phyloP scores from a whole-genome alignment of 2,888 invertebrate species.

The Papilio protenor region DNA sequence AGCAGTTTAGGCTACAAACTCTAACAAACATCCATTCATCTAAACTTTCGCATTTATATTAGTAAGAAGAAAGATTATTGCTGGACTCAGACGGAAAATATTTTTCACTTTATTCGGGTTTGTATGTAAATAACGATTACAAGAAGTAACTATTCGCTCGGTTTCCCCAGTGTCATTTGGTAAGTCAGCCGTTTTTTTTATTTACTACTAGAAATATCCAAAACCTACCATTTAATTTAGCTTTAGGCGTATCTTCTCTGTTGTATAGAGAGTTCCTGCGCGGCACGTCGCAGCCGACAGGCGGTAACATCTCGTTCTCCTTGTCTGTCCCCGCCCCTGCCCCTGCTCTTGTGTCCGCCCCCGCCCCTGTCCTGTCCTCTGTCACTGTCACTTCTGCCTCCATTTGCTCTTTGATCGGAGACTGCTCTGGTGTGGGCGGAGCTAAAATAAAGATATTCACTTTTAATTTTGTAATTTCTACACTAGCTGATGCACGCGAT shows the following conservation, averaged over 20 bases:
- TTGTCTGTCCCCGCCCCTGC: constrained; percentile 54
- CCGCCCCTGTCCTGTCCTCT: not conserved
- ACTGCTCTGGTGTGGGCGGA: constrained; percentile 56
- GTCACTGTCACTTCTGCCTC: constrained; percentile 11
- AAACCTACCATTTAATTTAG: constrained; percentile 49
- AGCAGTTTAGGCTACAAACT: too few species aligned
- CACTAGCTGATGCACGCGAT: too few species aligned
- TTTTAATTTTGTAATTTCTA: constrained; percentile 14
- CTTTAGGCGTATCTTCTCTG: constrained; percentile 64
- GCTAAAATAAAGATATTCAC: constrained; percentile 50
- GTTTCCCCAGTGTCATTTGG: too few species aligned
- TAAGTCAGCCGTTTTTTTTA: too few species aligned
- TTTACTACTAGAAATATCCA: not conserved
- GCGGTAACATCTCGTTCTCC: constrained; percentile 71
- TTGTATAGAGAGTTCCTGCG: constrained; percentile 55
- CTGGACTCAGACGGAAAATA: too few species aligned
- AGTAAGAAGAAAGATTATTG: too few species aligned
- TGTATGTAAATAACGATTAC: too few species aligned
- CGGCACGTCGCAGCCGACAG: constrained; percentile 50
- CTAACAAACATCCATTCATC: too few species aligned
- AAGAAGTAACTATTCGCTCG: too few species aligned
- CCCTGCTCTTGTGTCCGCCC: not conserved
- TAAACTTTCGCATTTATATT: too few species aligned
- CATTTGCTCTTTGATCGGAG: constrained; percentile 36
- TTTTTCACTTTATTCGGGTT: too few species aligned